Evolutionary conservation across 2,888 invertebrate species (phyloP).

Genomic region (Cephalotes varians): DNA sequence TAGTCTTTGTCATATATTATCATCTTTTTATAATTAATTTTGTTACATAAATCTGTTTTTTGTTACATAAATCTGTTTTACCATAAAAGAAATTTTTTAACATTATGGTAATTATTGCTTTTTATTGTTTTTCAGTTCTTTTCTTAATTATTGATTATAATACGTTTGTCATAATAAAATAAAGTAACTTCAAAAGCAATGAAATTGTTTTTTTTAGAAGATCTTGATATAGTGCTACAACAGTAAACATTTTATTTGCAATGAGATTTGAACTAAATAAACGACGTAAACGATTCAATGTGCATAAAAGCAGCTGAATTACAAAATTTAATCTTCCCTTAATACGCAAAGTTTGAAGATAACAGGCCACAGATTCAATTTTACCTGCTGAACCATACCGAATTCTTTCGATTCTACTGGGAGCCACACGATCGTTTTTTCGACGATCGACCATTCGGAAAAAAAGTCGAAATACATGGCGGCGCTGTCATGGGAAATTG

Average conservation of each 20-base stretch:
- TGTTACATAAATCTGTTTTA: background rate
- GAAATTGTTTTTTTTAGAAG: background rate
- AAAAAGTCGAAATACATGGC: conserved; percentile 71
- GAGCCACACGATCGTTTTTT: conserved; percentile 48
- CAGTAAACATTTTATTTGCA: background rate
- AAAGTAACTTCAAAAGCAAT: background rate
- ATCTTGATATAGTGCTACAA: background rate
- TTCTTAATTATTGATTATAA: conserved; percentile 25
- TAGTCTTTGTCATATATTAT: background rate
- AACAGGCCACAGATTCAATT: conserved; percentile 45
- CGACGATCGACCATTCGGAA: conserved; percentile 54
- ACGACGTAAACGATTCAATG: background rate
- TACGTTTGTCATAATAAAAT: conserved; percentile 22
- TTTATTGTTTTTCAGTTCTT: conserved; percentile 18
- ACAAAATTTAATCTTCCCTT: conserved; percentile 38
- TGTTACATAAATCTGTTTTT: background rate
- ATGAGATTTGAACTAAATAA: conserved; percentile 2
- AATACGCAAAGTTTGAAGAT: conserved; percentile 29
- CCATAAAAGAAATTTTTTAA: conserved; percentile 30
- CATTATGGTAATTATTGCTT: background rate
- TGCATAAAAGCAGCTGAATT: background rate
- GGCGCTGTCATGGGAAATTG: conserved; percentile 76
- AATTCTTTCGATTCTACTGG: conserved; percentile 51
- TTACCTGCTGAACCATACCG: conserved; percentile 48
- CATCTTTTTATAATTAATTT: background rate